phyloP scores from a whole-genome alignment of 2,797 vertebrate genomes.

The Chromobotia macracanthus region DNA sequence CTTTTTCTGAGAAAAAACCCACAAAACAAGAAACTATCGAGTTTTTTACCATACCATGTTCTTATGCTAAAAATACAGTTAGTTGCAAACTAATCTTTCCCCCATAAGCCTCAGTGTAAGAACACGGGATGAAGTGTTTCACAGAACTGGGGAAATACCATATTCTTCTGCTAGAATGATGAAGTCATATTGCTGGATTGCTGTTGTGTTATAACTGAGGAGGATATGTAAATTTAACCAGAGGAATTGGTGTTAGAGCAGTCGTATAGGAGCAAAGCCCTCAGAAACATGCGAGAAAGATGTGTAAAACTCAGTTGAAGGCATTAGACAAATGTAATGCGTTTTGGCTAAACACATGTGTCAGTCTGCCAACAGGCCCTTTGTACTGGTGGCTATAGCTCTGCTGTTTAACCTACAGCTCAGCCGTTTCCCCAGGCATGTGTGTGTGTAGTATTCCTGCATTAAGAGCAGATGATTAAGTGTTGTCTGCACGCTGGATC shows the following conservation, averaged over 20 bases:
- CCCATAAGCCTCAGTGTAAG: neutral
- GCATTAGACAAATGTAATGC: slow-evolving; percentile 58
- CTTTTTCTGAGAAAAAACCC: neutral
- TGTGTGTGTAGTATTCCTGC: slow-evolving; percentile 43
- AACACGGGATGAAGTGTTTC: neutral
- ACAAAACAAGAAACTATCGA: neutral
- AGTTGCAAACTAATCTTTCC: neutral
- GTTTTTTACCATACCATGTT: neutral
- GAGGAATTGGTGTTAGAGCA: slow-evolving; percentile 41
- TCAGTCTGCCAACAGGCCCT: slow-evolving; percentile 53
- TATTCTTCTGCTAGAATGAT: slow-evolving; percentile 8
- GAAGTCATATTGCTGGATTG: slow-evolving; percentile 14
- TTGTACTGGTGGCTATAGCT: slow-evolving; percentile 44
- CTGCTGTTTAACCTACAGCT: slow-evolving; percentile 47
- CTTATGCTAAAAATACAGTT: neutral
- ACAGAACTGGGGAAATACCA: neutral
- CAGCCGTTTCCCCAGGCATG: slow-evolving; percentile 55
- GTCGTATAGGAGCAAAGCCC: slow-evolving; percentile 38
- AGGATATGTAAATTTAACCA: slow-evolving; percentile 38
- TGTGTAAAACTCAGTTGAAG: slow-evolving; percentile 53
- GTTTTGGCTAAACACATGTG: slow-evolving; percentile 54
- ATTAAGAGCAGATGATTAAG: slow-evolving; percentile 60
- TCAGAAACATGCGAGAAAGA: slow-evolving; percentile 57
- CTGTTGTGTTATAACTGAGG: neutral
- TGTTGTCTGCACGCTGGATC: slow-evolving; percentile 60